Evolutionary conservation across 2,113 vertebrate genomes (phyloP), one percentile per base, ranked within the genome.

Genomic region (Vicugna pacos): DNA sequence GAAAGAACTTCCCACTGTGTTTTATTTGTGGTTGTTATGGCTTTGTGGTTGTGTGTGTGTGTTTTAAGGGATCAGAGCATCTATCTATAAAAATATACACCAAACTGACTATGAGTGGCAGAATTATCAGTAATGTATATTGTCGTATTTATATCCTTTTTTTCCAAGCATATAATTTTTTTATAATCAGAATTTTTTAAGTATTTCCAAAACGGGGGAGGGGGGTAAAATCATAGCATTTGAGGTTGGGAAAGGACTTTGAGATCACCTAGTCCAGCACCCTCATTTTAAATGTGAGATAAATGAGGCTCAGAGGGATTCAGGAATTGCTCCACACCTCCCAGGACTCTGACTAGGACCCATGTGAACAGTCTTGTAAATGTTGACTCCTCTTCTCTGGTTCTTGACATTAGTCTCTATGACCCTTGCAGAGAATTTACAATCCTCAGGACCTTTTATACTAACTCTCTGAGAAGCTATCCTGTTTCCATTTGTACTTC

Each of bases 211-310:
- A 83, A 42, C 5, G 38, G 38, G 5, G 38, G 35, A n/a, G 12
- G 22, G 24, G 10, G 6, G 1, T 76, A 30, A 67, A 93, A 52
- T 70, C 42, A 28, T 38, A 20, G 2, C 35, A 69, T 60, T 94
- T 94, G 69, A 81, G 81, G 62, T 67, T 64, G 35, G 6, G 26
- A 76, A 62, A 94, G 9, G 10, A 65, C 3, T 30, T 76, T 60
- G 42, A 76, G 79, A 72, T 93, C 22, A 60, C 19, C 64, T 76
- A 50, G 0, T 75, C 26, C 1, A 50, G 13, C 35, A 79, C 14
- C 24, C 8, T 96, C 26, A 73, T 93, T 95, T 92, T 82, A 88
- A 65, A 82, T 72, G 9, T 69, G 17, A 87, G 46, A 50, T 67
- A 84, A 82, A 14, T 70, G 17, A 82, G 28, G 26, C 52, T 48